Base-by-base conservation (phyloP, 2,113 vertebrate genomes). In the Theropithecus gelada region DNA sequence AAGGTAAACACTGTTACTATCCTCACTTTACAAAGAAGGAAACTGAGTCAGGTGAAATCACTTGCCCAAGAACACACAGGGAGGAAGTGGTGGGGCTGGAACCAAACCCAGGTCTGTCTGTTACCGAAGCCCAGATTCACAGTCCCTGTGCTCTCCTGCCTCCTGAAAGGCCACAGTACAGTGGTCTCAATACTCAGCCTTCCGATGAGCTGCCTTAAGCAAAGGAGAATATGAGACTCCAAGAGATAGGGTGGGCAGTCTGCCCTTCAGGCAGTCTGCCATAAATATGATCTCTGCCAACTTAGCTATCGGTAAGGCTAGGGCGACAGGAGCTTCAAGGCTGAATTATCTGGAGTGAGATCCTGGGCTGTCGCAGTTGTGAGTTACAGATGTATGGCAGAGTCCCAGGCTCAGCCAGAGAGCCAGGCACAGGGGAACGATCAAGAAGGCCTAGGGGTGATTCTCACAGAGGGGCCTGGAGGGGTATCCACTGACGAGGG, bases 41-140 rank as follows among this genome's bases (percentile, higher is more conserved):
- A 97, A 94, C 78, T 66, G 75, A 93, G 64, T 79, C 38, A 89
- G 68, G 48, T 79, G 50, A 90, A 93, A 68, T 86, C 66, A 72
- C 43, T 88, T 66, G 84, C 59, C 43, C 27, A 59, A 68, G 38
- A 57, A 96, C 72, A 70, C 57, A 68, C 4, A 91, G 43, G 18
- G 17, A 89, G 70, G 18, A 95, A 70, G 52, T 64, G 52, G 20
- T 57, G 84, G 72, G 20, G n/a, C n/a, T 72, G 48, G 59, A 93
- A 3, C 23, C 1, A 90, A 95, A 95, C 32, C 14, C n/a, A 92
- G 22, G 50, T 81, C 50, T 79, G 59, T 64, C 40, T 59, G 11
- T 66, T 86, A 93, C 9, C 18, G 20, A 52, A 88, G 57, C 30
- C 68, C 52, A 79, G 48, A 59, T 84, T 93, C 16, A 38, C 40